Percentiles rank a stretch among this genome's conserved stretches.
These are phyloP conservation scores for Arctocebus calabarensis DNA, from an alignment of 2,797 vertebrate species.

Conservation along the genomic window DNA sequence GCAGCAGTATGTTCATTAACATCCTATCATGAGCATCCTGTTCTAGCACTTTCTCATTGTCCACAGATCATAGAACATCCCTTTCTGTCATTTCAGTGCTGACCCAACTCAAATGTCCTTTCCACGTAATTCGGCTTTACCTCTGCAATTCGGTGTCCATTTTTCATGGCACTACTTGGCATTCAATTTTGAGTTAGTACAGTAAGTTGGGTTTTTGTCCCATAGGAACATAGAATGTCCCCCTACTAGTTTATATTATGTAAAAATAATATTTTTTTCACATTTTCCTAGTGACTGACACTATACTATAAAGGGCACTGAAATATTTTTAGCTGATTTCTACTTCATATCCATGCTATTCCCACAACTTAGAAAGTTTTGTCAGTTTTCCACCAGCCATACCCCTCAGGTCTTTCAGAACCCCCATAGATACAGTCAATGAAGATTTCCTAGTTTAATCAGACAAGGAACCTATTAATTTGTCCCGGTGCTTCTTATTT, in stretches of 20 bases:
- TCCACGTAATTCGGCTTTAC: not conserved
- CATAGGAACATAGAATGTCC: not conserved
- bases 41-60: not conserved
- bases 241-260: not conserved
- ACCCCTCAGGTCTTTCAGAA: not conserved
- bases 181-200: not conserved
- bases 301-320: not conserved
- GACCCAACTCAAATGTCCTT: not conserved
- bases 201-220: not conserved
- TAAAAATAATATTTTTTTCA: constrained; percentile 39
- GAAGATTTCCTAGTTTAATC: constrained; percentile 25
- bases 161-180: not conserved
- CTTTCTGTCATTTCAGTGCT: not conserved
- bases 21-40: not conserved
- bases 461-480: not conserved
- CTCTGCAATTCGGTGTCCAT: not conserved
- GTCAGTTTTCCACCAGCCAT: not conserved
- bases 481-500: not conserved
- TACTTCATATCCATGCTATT: not conserved
- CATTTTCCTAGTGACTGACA: not conserved
- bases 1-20: not conserved
- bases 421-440: not conserved
- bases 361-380: not conserved
- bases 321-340: constrained; percentile 49
- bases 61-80: not conserved